phyloP scores from a whole-genome alignment of 1,140 invertebrate genomes.

The Papilio aristodemus region DNA sequence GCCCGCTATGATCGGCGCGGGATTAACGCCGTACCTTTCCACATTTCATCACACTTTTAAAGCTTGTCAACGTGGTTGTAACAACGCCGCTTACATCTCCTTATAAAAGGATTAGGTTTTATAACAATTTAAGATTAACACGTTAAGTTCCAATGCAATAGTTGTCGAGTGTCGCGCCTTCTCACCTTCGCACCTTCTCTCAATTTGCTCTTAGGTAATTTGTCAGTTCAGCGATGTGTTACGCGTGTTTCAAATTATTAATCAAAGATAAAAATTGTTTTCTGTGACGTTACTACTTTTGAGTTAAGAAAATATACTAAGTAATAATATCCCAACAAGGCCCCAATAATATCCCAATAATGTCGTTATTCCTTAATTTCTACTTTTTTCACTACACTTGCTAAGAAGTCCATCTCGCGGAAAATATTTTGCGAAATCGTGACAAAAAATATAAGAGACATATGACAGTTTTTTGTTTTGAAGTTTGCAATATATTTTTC shows the following conservation, averaged over 20 bases:
- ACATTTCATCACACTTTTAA: slow-evolving; percentile 56
- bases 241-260: too few relatives aligned
- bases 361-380: too few relatives aligned
- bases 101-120: slow-evolving; percentile 59
- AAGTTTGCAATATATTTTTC: neutral
- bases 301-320: too few relatives aligned
- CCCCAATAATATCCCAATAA: too few relatives aligned
- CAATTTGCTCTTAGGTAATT: neutral
- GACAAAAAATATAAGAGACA: too few relatives aligned
- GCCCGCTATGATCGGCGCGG: slow-evolving; percentile 47
- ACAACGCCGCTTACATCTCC: slow-evolving; percentile 53
- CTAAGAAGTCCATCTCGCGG: too few relatives aligned
- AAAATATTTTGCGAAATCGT: too few relatives aligned
- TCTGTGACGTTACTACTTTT: too few relatives aligned
- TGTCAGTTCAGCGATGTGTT: neutral
- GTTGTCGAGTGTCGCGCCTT: neutral
- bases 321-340: too few relatives aligned
- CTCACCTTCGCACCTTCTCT: neutral
- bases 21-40: slow-evolving; percentile 67
- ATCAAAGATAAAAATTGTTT: too few relatives aligned
- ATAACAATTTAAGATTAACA: slow-evolving; percentile 26
- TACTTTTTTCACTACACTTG: too few relatives aligned
- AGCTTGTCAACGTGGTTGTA: slow-evolving; percentile 68
- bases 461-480: neutral
- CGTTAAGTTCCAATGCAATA: neutral